These are phyloP conservation scores for Aquatica leii DNA, from an alignment of 2,888 invertebrate species.

Conservation along the genomic window DNA sequence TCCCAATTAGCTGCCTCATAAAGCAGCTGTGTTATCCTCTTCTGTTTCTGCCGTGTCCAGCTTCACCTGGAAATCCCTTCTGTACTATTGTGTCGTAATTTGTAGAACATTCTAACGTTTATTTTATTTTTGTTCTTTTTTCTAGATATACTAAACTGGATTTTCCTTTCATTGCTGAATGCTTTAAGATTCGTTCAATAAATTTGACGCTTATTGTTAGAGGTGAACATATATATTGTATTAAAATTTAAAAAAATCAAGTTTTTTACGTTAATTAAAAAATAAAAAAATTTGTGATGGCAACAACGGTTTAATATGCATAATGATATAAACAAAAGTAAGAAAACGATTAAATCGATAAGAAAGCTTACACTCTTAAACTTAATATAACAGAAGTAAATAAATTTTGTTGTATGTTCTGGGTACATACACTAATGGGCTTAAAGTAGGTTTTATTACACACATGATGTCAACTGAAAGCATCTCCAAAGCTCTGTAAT, in stretches of 20 bases:
- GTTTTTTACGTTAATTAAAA: neutral
- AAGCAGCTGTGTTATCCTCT: conserved; percentile 45
- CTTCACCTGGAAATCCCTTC: conserved; percentile 39
- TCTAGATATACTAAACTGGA: neutral
- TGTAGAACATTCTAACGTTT: conserved; percentile 22
- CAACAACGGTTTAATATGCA: too few species aligned
- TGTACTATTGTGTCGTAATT: conserved; percentile 33
- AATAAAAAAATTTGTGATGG: too few species aligned
- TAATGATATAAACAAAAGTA: too few species aligned
- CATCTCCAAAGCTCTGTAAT: neutral
- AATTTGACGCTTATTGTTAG: neutral
- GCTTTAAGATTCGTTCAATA: neutral
- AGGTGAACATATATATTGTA: neutral
- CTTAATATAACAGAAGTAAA: too few species aligned
- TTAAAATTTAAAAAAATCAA: neutral
- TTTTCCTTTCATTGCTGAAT: neutral
- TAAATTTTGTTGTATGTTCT: too few species aligned
- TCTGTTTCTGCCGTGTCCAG: conserved; percentile 36
- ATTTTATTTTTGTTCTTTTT: neutral
- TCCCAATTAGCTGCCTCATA: conserved; percentile 56
- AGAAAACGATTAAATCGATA: too few species aligned
- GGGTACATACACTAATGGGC: neutral
- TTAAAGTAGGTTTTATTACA: conserved; percentile 8
- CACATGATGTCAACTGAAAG: neutral
- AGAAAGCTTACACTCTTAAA: too few species aligned